Base-by-base conservation (phyloP, 2,888 invertebrate genomes). In the Koerneria pararmatus region DNA sequence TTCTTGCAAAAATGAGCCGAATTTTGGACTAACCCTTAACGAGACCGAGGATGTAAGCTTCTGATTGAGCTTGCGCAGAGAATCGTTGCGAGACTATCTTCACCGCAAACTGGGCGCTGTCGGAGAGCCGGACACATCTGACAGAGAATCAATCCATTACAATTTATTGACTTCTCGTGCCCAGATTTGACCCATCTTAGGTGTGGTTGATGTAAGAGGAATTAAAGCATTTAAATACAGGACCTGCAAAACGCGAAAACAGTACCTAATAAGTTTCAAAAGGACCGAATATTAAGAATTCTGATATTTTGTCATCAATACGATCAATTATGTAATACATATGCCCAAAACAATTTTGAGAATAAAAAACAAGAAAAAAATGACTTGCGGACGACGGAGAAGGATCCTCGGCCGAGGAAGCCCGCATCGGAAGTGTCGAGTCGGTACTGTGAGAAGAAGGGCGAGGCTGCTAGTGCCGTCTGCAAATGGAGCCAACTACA, bases 401-500 rank as follows among this genome's bases (percentile, higher is more conserved):
- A 94, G 11, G 92, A 90, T 0, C 94, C 94, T 80, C 92, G 91
- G 0, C 94, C 93, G 0, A 94, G 85, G 22, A 90, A 87, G 0
- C 88, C 88, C 54, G 88, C 88, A 34, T 85, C 83, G 24, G 78
- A 88, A 34, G 89, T 84, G 80, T 90, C 89, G 6, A 93, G 85
- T 67, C 90, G 90, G 85, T 93, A 94, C 66, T 89, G 88, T 82
- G 90, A 89, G 86, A 93, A 93, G 86, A 94, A 94, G 27, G 89
- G 88, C 0, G 92, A 93, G 80, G 91, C 90, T 89, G 90, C 86
- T 56, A 77, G 69, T 15, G 78, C 4, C 8, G 59, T 31, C 48
- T 46, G 27, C 41, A 41, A 1, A 65, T 24, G n/a, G n/a, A n/a
- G n/a, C n/a, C n/a, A n/a, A n/a, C n/a, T n/a, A n/a, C n/a, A n/a